These are phyloP conservation scores for Sarcophaga variegata DNA, from an alignment of 2,888 invertebrate genomes.

Conservation along the genomic window DNA sequence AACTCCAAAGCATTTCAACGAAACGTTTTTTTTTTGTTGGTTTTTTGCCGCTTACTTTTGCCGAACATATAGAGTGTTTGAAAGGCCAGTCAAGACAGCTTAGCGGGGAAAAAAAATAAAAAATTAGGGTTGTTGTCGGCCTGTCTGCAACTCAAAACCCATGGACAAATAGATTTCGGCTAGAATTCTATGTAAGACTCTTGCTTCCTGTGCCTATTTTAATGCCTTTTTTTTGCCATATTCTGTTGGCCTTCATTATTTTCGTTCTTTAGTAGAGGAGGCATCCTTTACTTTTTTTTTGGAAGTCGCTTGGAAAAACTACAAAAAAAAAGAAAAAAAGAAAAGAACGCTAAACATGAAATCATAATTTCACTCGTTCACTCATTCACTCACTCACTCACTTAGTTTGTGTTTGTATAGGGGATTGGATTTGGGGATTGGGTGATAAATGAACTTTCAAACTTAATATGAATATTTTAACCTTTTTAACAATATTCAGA, in stretches of 20 bases:
- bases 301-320: background rate
- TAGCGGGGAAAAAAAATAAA: conserved; percentile 1
- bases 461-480: conserved; percentile 64
- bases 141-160: background rate
- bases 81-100: conserved; percentile 61
- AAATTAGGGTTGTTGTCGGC: conserved; percentile 41
- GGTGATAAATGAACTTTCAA: conserved; percentile 67
- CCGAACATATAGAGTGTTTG: conserved; percentile 50
- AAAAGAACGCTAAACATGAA: conserved; percentile 42
- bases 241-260: conserved; percentile 11
- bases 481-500: conserved; percentile 64
- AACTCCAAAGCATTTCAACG: conserved; percentile 40
- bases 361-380: conserved; percentile 62
- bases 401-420: conserved; percentile 25
- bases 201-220: too few species aligned
- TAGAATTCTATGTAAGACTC: conserved; percentile 9
- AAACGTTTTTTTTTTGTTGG: background rate
- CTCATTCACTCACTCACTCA: conserved; percentile 44
- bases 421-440: conserved; percentile 10
- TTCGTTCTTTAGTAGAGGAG: conserved; percentile 11
- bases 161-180: conserved; percentile 19
- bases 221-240: background rate
- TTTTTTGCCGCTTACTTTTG: background rate
- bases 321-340: too few species aligned
- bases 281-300: background rate